Evolutionary conservation across 2,888 invertebrate genomes (phyloP).

Genomic region (Fragum whitleyi): DNA sequence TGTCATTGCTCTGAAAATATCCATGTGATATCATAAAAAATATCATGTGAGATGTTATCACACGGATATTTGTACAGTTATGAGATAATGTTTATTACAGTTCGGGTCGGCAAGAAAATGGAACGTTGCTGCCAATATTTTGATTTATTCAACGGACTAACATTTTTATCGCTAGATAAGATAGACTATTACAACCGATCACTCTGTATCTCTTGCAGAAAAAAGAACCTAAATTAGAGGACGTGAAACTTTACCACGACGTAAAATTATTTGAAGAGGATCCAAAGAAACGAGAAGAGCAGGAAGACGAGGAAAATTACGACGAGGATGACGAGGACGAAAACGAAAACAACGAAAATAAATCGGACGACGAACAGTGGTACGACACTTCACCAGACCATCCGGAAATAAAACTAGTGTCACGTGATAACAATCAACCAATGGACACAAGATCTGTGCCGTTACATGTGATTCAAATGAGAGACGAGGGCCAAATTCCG

Average conservation of each 20-base stretch:
- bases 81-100: too few relatives aligned
- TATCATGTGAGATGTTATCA: too few relatives aligned
- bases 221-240: constrained; percentile 15
- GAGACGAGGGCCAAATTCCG: background rate
- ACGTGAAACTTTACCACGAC: constrained; percentile 27
- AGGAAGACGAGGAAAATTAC: constrained; percentile 29
- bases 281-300: constrained; percentile 15
- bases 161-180: too few relatives aligned
- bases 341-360: constrained; percentile 7
- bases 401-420: constrained; percentile 35
- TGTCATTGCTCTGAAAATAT: too few relatives aligned
- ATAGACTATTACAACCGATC: too few relatives aligned
- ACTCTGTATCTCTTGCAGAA: constrained; percentile 37
- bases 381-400: constrained; percentile 54
- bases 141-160: too few relatives aligned
- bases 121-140: too few relatives aligned
- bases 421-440: constrained; percentile 12
- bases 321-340: constrained; percentile 45
- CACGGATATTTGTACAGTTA: too few relatives aligned
- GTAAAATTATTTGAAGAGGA: constrained; percentile 4
- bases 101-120: too few relatives aligned
- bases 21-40: too few relatives aligned
- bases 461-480: background rate
- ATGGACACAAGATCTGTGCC: background rate
- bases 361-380: constrained; percentile 47